Base-by-base conservation (phyloP, 2,113 vertebrate species). In the Laticauda laticaudata region DNA sequence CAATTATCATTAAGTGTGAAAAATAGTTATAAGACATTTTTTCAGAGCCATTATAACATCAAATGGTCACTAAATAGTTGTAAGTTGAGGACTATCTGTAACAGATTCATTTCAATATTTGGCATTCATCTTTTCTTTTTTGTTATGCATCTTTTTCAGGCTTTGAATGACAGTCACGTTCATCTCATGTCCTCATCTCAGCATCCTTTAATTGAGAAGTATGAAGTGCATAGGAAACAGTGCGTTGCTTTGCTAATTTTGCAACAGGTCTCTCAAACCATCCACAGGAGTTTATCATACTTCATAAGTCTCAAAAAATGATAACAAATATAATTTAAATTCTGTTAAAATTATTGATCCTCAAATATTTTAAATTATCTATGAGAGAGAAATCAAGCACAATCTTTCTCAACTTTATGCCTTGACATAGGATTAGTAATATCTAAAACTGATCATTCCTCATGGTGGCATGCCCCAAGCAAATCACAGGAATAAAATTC, bases 161-260 rank as follows among this genome's bases (percentile, higher is more conserved):
- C 51, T 21, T 91, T 98, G 96, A 92, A 93, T 57, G 56, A 57
- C 10, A 5, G 12, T 90, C 2, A 34, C 0, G 3, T 2, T 0
- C 4, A 0, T 10, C 2, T 0, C 0, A 51, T 12, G 0, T 0
- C n/a, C 14, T 0, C 39, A 34, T 7, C 0, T 1, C 10, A 9
- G 89, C 26, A 0, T 26, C 2, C 0, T 39, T 7, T 94, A 96
- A 11, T 98, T 97, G 87, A 48, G 18, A 2, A 2, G 0, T 86
- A 21, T 53, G 14, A 43, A 8, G 94, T 95, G 7, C 96, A 98
- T 59, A 64, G 96, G 94, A 91, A 96, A 88, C 97, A 99, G 94
- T 99, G 98, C 64, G 92, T 97, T 0, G 87, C 96, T 29, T 97
- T 99, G 29, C 98, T 97, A 1, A 98, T 97, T 20, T 98, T 99